These are phyloP conservation scores for Bambusicola thoracicus DNA, from an alignment of 2,113 vertebrate genomes.

Conservation along the genomic window DNA sequence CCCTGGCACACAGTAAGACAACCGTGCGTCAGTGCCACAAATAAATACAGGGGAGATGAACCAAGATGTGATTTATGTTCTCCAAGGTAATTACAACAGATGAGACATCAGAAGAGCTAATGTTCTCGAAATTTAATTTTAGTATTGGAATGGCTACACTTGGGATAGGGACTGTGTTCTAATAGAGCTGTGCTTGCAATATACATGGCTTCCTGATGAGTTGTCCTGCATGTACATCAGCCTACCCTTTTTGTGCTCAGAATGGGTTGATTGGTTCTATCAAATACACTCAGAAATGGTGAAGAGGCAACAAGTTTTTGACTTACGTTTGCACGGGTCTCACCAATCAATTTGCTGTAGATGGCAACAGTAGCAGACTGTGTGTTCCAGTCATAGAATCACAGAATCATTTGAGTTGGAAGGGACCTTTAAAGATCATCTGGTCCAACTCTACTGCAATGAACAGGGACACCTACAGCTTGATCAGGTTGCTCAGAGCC, in stretches of 20 bases:
- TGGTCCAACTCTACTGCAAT: too few species aligned
- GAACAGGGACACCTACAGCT: too few species aligned
- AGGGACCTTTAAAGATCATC: too few species aligned
- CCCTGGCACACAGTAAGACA: neutral
- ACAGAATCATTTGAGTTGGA: too few species aligned
- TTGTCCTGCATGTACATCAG: neutral
- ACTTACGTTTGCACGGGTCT: neutral
- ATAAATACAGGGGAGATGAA: conserved; percentile 6
- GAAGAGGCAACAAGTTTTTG: neutral
- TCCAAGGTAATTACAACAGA: conserved; percentile 33
- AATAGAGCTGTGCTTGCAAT: neutral
- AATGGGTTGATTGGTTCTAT: neutral
- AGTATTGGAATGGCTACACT: neutral
- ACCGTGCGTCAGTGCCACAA: neutral
- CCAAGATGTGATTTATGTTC: neutral
- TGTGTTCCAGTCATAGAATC: neutral
- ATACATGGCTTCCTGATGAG: neutral
- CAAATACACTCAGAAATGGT: neutral
- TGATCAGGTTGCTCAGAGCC: too few species aligned
- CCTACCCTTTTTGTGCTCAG: neutral
- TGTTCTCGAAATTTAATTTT: conserved; percentile 4
- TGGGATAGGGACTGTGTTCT: neutral
- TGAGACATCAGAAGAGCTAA: conserved; percentile 10
- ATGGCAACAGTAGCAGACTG: neutral
- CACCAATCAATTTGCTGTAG: neutral